Evolutionary conservation across 2,797 vertebrate species (phyloP).

Genomic region (Anolis apletophallus): DNA sequence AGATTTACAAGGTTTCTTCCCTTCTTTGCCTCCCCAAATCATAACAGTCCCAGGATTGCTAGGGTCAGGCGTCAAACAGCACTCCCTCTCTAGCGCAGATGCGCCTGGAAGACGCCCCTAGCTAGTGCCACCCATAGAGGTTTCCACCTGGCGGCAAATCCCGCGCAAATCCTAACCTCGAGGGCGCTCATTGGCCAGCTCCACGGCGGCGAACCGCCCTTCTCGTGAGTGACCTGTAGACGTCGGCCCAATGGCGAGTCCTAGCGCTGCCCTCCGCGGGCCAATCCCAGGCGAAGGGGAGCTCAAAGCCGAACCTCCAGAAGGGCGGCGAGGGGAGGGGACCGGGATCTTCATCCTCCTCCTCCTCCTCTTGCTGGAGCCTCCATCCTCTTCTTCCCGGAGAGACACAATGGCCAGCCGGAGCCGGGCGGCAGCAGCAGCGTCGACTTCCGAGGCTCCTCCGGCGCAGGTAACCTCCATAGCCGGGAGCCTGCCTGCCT

Average conservation of each 20-base stretch:
- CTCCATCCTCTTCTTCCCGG: conserved; percentile 10
- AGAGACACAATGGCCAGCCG: conserved; percentile 38
- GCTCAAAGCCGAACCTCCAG: conserved; percentile 26
- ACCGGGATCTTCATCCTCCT: no score
- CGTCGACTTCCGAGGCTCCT: conserved; percentile 3
- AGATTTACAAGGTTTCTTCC: no score
- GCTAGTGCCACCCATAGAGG: no score
- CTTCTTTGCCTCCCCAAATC: no score
- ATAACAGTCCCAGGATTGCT: no score
- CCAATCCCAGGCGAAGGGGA: conserved; percentile 29
- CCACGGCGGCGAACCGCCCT: neutral
- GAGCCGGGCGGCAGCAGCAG: neutral
- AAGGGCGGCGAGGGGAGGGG: no score
- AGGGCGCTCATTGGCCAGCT: no score
- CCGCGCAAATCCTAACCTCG: neutral
- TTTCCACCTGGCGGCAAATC: neutral
- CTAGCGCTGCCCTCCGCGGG: neutral
- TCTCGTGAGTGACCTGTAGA: conserved; percentile 6
- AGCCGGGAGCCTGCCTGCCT: no score
- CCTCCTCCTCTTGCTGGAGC: no score
- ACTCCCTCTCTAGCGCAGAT: no score
- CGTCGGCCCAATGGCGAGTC: conserved; percentile 21
- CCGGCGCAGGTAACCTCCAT: conserved; percentile 28
- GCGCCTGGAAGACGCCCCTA: no score
- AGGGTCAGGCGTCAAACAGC: no score